Evolutionary conservation across 2,888 invertebrate species (phyloP), one percentile per base, ranked within the genome.

Genomic region (Magallana nippona): DNA sequence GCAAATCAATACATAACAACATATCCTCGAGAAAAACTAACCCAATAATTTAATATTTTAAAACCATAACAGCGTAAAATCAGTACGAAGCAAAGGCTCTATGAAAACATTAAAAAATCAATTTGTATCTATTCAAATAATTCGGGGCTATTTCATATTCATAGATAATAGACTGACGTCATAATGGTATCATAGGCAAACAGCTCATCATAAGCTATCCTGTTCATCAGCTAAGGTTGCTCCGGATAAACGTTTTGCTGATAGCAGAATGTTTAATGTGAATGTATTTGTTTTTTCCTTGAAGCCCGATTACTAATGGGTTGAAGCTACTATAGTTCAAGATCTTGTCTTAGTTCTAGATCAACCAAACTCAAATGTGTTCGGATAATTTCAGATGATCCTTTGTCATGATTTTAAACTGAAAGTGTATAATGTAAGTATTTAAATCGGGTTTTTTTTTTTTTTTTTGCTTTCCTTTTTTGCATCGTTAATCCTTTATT

Each of bases 161-260:
- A 71, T 8, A 27, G 71, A 71, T 71, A 71, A 71, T 71, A 32
- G 71, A 11, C 22, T 71, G 71, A 71, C 71, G 71, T 71, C 71
- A 71, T 27, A 27, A 27, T 71, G 22, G 22, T 71, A 71, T 71
- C 32, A 32, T 71, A 71, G 71, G 32, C 71, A 71, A 71, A 71
- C 71, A 71, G 32, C 32, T 15, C 13, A 15, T 32, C 27, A 32
- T 15, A 27, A 71, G 27, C 27, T 22, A 71, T 71, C 71, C 22
- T 27, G 71, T 22, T 71, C 13, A 71, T 71, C 15, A 27, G 71
- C 27, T 15, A 13, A 71, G 32, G 71, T 71, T 71, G 32, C 15
- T 1, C 71, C 32, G 22, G 13, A 71, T 22, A 13, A 71, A 71
- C 32, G 13, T 27, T 27, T 32, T 15, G 27, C 71, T 13, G 27